Percentiles rank a stretch among this genome's conserved stretches.
phyloP scores from a whole-genome alignment of 2,888 invertebrate genomes.

The Trisateles emortualis region DNA sequence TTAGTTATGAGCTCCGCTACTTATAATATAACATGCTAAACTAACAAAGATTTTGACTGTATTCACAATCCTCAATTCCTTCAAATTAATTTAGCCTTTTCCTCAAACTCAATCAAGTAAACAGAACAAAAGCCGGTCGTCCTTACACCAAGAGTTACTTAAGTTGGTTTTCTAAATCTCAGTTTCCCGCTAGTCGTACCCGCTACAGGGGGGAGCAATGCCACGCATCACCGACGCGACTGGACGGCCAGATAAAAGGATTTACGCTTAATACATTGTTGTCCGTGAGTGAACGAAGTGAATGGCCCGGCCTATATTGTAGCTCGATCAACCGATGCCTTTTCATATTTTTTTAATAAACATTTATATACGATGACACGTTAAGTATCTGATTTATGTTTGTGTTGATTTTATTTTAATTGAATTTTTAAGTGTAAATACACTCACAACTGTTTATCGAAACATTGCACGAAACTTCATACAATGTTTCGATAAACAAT shows the following conservation, averaged over 20 bases:
- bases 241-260: conserved; percentile 62
- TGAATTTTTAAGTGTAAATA: background rate
- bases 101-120: background rate
- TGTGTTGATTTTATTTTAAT: background rate
- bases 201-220: conserved; percentile 49
- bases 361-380: background rate
- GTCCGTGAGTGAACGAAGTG: conserved; percentile 39
- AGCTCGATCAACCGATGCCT: conserved; percentile 3
- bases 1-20: too few species aligned
- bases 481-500: too few species aligned
- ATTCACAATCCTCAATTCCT: background rate
- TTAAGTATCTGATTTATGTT: conserved; percentile 9
- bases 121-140: background rate
- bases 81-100: background rate
- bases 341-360: conserved; percentile 19
- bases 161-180: conserved; percentile 8
- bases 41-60: too few species aligned
- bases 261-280: conserved; percentile 60
- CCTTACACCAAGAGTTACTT: conserved; percentile 7
- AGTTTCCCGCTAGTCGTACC: conserved; percentile 33
- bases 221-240: conserved; percentile 57
- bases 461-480: too few species aligned
- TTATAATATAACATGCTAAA: too few species aligned
- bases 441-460: too few species aligned
- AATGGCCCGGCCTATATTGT: conserved; percentile 26